Conservation (phyloP, 2,888 invertebrate species). For the Temnothorax unifasciatus region DNA sequence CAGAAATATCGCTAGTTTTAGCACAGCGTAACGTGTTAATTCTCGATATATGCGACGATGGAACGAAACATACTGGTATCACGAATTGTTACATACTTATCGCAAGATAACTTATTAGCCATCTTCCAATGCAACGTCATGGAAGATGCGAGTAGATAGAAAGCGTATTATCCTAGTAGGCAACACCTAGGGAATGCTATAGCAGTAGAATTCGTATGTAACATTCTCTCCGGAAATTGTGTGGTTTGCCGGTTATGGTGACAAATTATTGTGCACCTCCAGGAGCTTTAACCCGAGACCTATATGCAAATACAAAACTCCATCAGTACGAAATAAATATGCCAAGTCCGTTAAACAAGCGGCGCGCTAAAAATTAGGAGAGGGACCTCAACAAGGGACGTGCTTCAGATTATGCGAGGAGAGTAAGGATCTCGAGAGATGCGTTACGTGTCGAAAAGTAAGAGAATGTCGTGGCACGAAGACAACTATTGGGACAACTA, state of each 20-base stretch:
- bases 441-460: background rate
- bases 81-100: slow-evolving; percentile 48
- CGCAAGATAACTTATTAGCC: slow-evolving; percentile 31
- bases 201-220: slow-evolving; percentile 5
- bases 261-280: slow-evolving; percentile 53
- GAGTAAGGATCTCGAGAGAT: background rate
- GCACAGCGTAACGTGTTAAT: slow-evolving; percentile 10
- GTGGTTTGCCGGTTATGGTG: slow-evolving; percentile 11
- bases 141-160: slow-evolving; percentile 29
- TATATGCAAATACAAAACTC: slow-evolving; percentile 23
- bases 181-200: slow-evolving; percentile 20
- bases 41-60: background rate
- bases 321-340: slow-evolving; percentile 25
- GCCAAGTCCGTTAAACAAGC: background rate
- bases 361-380: background rate
- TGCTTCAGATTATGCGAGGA: slow-evolving; percentile 13
- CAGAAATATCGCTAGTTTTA: background rate
- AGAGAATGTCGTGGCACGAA: background rate
- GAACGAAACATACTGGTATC: slow-evolving; percentile 21
- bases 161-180: slow-evolving; percentile 25
- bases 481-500: slow-evolving; percentile 3
- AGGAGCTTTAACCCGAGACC: background rate
- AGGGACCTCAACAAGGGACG: background rate
- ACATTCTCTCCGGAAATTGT: slow-evolving; percentile 16
- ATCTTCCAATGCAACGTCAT: slow-evolving; percentile 27